Percentiles rank a stretch among this genome's conserved stretches.
phyloP scores from a whole-genome alignment of 2,797 vertebrate genomes.

The Gobio occitaniae region DNA sequence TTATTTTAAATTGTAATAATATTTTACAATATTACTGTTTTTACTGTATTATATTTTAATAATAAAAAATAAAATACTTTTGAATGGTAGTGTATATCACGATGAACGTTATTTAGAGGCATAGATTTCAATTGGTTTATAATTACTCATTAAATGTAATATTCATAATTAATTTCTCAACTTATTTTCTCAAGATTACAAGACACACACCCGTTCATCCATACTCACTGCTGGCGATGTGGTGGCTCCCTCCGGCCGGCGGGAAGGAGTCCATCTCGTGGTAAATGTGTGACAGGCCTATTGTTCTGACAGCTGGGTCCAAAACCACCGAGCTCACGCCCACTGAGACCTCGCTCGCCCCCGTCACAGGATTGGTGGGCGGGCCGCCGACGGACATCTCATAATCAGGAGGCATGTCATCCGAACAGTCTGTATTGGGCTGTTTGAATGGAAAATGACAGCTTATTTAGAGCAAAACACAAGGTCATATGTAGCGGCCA shows the following conservation, averaged over 20 bases:
- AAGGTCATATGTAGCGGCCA: not conserved
- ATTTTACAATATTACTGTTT: not conserved
- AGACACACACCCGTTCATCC: not conserved
- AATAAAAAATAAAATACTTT: not conserved
- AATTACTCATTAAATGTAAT: not conserved
- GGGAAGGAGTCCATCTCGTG: constrained; percentile 78
- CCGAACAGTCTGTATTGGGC: constrained; percentile 90
- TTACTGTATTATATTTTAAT: not conserved
- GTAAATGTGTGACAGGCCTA: constrained; percentile 83
- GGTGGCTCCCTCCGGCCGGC: constrained; percentile 79
- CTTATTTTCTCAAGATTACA: not conserved
- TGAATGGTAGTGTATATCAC: not conserved
- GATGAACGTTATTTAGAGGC: too few relatives aligned
- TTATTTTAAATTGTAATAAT: not conserved
- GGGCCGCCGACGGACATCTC: constrained; percentile 87
- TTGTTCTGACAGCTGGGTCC: constrained; percentile 79
- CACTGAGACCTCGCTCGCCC: constrained; percentile 88
- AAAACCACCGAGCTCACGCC: constrained; percentile 91
- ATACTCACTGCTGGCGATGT: constrained; percentile 88
- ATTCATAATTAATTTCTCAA: not conserved
- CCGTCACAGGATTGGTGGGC: constrained; percentile 87
- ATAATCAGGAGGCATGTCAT: constrained; percentile 90
- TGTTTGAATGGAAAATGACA: constrained; percentile 60
- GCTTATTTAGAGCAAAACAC: not conserved
- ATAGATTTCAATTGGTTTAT: not conserved